Evolutionary conservation across 2,888 invertebrate species (phyloP), one percentile per base, ranked within the genome.

Genomic region (Willowsia nigromaculata): DNA sequence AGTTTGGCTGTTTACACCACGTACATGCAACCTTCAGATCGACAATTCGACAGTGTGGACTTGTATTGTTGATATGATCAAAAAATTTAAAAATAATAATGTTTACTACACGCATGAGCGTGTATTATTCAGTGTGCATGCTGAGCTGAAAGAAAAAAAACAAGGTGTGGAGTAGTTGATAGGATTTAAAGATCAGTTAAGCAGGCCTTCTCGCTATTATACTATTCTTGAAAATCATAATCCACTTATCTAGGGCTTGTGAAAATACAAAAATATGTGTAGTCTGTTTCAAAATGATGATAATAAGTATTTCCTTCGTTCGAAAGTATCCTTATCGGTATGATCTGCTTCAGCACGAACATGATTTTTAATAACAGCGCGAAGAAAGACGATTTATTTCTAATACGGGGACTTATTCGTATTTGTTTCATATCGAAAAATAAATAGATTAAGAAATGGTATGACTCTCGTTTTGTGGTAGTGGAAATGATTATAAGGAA

Each of bases 111-210:
- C 50, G 78, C 33, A 68, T 37, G 33, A n/a, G 78, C 53, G 37
- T 37, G 65, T 68, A 68, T 68, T 37, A 68, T 37, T 33, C 33
- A 6, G 4, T n/a, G 18, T 68, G n/a, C 65, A 50, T 53, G 78
- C 33, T 50, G 78, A 33, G 50, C 33, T 7, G 53, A 50, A 74
- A 50, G 62, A 59, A 81, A 68, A 71, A 76, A 78, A 85, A 68
- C 50, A 47, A 86, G 86, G 86, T 86, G 86, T 86, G 86, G 86
- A 81, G 27, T 40, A 62, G 59, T 59, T 81, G 81, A 86, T 80
- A 22, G 80, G 78, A 86, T 85, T 76, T 74, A 50, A 86, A 78
- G 85, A 78, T 86, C 85, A 86, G 62, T 78, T 85, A 47, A 68
- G 81, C 22, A 53, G 68, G 43, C 71, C 30, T 85, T 62, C 53